Evolutionary conservation across 2,888 invertebrate species (phyloP), one percentile per base, ranked within the genome.

Genomic region (Chrysomela aeneicollis): DNA sequence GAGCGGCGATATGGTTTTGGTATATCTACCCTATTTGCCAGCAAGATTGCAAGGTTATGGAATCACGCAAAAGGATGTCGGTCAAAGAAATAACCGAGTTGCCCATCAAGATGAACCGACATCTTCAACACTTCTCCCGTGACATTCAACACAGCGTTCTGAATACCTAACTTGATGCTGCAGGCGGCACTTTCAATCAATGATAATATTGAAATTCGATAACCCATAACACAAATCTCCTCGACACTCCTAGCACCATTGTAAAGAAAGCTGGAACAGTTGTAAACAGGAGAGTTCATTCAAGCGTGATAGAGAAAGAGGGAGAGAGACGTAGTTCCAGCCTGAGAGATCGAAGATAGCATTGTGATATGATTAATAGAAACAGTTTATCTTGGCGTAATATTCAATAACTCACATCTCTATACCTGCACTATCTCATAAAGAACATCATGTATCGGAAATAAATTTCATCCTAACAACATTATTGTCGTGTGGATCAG

Each of bases 391-490:
- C 57, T 46, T 6, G 46, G 22, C 57, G 46, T 47, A 17, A 57
- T 21, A 22, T 57, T 10, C 57, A 26, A 57, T 57, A 57, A 57
- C 46, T 57, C 57, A 57, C 57, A 57, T 22, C 46, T 57, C 57
- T 57, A 46, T 57, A 46, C 55, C 57, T 46, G 17, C 26, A 18
- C 42, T 18, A 46, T 57, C 37, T 57, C 57, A 57, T 57, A 57
- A 57, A 46, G 26, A 57, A 57, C 57, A 22, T 57, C 47, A 17
- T 26, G 26, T 57, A 57, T 64, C 46, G 64, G 59, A 51, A 55
- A 64, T 64, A 64, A 64, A 64, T 64, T 60, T 60, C 55, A 64
- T 42, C 52, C 22, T 35, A 64, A 55, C 59, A 64, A 60, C 60
- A 60, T 64, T 60, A 55, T 57, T 57, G 46, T 46, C 46, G 37